These are phyloP conservation scores for Orthonyx spaldingii DNA, from an alignment of 2,113 vertebrate species.

Conservation along the genomic window DNA sequence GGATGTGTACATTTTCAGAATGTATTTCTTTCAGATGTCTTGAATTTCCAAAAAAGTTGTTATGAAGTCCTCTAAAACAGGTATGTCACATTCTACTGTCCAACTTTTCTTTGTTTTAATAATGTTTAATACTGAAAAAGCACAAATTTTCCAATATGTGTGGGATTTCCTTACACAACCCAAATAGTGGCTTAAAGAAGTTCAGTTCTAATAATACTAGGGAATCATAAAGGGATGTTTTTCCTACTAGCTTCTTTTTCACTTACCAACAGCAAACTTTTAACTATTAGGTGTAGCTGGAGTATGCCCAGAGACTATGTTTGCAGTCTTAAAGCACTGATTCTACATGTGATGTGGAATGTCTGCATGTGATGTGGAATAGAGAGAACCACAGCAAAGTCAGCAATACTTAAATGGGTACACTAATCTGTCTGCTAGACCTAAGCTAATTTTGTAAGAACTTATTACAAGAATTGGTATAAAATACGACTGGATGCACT, in stretches of 20 bases:
- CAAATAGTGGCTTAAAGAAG: neutral
- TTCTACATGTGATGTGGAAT: neutral
- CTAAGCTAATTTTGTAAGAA: neutral
- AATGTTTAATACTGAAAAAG: neutral
- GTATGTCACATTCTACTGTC: neutral
- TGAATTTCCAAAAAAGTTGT: neutral
- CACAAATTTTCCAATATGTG: neutral
- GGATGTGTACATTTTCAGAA: neutral
- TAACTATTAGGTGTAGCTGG: neutral
- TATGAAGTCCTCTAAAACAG: neutral
- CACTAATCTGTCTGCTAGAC: neutral
- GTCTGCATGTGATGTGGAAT: neutral
- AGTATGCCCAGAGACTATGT: neutral
- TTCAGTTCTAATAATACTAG: neutral
- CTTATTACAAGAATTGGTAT: neutral
- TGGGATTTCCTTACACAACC: neutral
- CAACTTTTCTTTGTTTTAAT: neutral
- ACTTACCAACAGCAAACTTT: neutral
- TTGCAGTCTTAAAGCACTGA: neutral
- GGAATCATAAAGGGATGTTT: neutral
- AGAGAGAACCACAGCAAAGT: neutral
- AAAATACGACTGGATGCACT: neutral
- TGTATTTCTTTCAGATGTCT: neutral
- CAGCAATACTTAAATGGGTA: neutral
- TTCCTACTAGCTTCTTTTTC: neutral